Evolutionary conservation across 53 echinoderm and acorn worm species (phyloP), one percentile per base, ranked within the genome.

Genomic region (Echinometra lucunter): DNA sequence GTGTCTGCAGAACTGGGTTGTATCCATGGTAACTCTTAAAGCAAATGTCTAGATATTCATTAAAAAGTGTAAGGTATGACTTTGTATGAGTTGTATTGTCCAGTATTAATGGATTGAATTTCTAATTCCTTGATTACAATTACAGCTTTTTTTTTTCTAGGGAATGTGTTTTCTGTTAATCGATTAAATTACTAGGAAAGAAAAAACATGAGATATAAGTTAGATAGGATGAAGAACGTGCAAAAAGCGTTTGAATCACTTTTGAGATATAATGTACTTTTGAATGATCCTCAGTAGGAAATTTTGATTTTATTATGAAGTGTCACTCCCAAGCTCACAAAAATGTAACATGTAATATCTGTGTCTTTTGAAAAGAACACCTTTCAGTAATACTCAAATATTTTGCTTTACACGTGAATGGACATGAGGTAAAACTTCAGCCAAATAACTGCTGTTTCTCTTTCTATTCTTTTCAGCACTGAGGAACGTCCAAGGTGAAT

Each of bases 401-500:
- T n/a, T n/a, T n/a, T n/a, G n/a, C n/a, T n/a, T n/a, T n/a, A n/a
- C n/a, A n/a, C n/a, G n/a, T n/a, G n/a, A 53, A 53, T 1, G 53
- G 53, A 1, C 13, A 53, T 13, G 13, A 53, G 0, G 53, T 53
- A 4, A 53, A 53, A 11, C 13, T 53, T 53, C 8, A 53, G 53
- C 53, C 53, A 53, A 0, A 53, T 13, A n/a, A n/a, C n/a, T n/a
- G n/a, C n/a, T n/a, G n/a, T 4, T 53, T 53, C 53, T 0, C 2
- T 37, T 90, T 0, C 38, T 57, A 6, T 23, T 19, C 2, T 63
- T 58, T 82, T 28, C 95, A 98, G 99, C 99, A 91, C 89, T 98
- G 92, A 96, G 97, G 49, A 98, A 95, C 94, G 96, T 93, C 16
- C 90, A 92, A 37, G 97, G 96, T 25, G 95, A 95, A 56, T 98